These are phyloP conservation scores for Trididemnum miniatum DNA, from an alignment of 23 tunicate genomes.

Conservation along the genomic window DNA sequence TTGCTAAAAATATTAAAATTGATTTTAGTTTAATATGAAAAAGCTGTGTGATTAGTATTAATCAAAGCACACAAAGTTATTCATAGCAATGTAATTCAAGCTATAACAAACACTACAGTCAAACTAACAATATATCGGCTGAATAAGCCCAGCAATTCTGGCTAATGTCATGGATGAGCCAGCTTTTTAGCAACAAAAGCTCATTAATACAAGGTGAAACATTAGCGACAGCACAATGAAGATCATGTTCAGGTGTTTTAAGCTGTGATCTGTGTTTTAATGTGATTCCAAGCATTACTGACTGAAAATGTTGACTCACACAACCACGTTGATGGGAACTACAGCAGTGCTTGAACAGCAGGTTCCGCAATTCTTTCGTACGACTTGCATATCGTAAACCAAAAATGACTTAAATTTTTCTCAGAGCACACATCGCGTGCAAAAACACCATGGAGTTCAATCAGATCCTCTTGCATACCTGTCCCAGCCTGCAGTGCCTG, in stretches of 20 bases:
- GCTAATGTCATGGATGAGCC: slow-evolving; percentile 18
- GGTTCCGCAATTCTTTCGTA: slow-evolving; percentile 32
- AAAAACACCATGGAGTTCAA: slow-evolving; percentile 25
- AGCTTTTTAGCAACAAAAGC: slow-evolving; percentile 9
- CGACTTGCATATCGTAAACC: slow-evolving; percentile 26
- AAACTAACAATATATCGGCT: slow-evolving; percentile 18
- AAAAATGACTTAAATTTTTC: slow-evolving; percentile 19
- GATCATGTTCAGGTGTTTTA: slow-evolving; percentile 23
- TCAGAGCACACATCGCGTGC: slow-evolving; percentile 28
- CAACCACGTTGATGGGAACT: slow-evolving; percentile 19
- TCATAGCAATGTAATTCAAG: slow-evolving; percentile 23
- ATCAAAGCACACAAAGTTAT: slow-evolving; percentile 27
- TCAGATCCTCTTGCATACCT: slow-evolving; percentile 26
- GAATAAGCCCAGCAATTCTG: slow-evolving; percentile 23
- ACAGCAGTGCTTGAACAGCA: slow-evolving; percentile 25
- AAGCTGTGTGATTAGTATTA: slow-evolving; percentile 27
- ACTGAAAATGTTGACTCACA: slow-evolving; percentile 28
- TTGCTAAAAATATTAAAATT: slow-evolving; percentile 4
- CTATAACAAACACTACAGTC: slow-evolving; percentile 23
- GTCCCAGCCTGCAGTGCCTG: slow-evolving; percentile 34
- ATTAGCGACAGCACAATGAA: slow-evolving; percentile 30
- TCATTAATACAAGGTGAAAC: slow-evolving; percentile 18
- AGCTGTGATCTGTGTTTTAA: slow-evolving; percentile 22
- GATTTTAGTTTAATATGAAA: slow-evolving; percentile 14
- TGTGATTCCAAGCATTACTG: slow-evolving; percentile 25